phyloP scores from a whole-genome alignment of 2,797 vertebrate genomes.

The Labeo calbasu region DNA sequence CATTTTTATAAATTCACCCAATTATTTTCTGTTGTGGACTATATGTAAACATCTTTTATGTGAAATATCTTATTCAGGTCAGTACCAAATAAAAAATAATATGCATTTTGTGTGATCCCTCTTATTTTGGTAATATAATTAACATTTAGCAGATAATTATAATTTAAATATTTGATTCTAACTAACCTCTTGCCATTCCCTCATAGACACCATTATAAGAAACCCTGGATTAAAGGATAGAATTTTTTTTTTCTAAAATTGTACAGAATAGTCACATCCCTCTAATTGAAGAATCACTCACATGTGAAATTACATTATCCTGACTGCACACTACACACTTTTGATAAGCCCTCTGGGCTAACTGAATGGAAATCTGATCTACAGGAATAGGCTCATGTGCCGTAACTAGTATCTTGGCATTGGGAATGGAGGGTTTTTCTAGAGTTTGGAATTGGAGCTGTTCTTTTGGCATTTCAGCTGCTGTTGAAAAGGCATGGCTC shows the following conservation, averaged over 20 bases:
- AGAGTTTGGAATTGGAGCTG: background rate
- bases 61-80: too few relatives aligned
- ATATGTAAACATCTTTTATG: too few relatives aligned
- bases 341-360: background rate
- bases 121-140: too few relatives aligned
- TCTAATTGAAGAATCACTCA: background rate
- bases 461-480: background rate
- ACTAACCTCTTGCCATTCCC: too few relatives aligned
- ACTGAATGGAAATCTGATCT: background rate
- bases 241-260: background rate
- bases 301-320: background rate
- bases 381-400: background rate
- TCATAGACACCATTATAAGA: background rate
- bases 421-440: constrained; percentile 1
- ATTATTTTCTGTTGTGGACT: too few relatives aligned
- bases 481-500: background rate
- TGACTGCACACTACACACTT: background rate
- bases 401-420: background rate
- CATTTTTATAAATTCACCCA: too few relatives aligned
- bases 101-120: too few relatives aligned
- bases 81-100: too few relatives aligned
- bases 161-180: too few relatives aligned
- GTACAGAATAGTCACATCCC: background rate
- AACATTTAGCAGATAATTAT: too few relatives aligned
- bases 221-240: background rate